A percentile compares a stretch with the other conserved stretches of the same genome.
These are phyloP conservation scores for Drosophila obscura DNA, from an alignment of 1,140 invertebrate genomes.

Conservation along the genomic window DNA sequence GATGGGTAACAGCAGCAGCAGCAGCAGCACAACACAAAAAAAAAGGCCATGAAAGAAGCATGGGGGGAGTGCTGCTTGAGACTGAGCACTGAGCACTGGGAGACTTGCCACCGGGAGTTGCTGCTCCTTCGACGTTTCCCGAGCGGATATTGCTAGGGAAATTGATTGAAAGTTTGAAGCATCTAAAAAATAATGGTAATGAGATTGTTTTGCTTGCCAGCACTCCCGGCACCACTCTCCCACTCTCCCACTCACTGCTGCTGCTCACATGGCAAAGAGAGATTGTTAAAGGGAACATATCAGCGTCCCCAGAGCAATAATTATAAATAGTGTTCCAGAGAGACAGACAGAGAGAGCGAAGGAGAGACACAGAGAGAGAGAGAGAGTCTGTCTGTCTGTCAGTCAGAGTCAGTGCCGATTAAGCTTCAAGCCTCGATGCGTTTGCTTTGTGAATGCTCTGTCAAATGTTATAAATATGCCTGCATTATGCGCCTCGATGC, in stretches of 20 bases:
- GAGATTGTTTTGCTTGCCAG: slow-evolving; percentile 67
- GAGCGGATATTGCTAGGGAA: slow-evolving; percentile 73
- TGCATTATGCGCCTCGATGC: slow-evolving; percentile 50
- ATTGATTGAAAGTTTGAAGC: slow-evolving; percentile 78
- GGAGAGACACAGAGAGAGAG: not conserved
- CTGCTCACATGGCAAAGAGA: slow-evolving; percentile 27
- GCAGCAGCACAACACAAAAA: slow-evolving; percentile 5
- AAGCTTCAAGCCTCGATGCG: slow-evolving; percentile 30
- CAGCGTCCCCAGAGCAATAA: slow-evolving; percentile 33
- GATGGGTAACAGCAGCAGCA: slow-evolving; percentile 28
- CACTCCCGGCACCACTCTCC: not conserved
- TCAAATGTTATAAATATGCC: slow-evolving; percentile 63
- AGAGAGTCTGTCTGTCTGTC: slow-evolving; percentile 15
- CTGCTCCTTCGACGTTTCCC: slow-evolving; percentile 45
- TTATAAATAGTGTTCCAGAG: slow-evolving; percentile 51
- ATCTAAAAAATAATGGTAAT: slow-evolving; percentile 75
- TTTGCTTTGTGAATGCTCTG: slow-evolving; percentile 43
- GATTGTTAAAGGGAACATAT: not conserved
- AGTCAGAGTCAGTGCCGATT: slow-evolving; percentile 18
- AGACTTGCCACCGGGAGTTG: no score
- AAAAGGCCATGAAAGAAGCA: slow-evolving; percentile 36
- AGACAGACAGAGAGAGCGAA: no score
- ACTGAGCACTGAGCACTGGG: slow-evolving; percentile 29
- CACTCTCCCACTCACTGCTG: not conserved
- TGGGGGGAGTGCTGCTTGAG: slow-evolving; percentile 53